Percentiles rank a stretch among this genome's conserved stretches.
These are phyloP conservation scores for Hoplostethus mediterraneus DNA, from an alignment of 2,797 vertebrate genomes.

Conservation along the genomic window DNA sequence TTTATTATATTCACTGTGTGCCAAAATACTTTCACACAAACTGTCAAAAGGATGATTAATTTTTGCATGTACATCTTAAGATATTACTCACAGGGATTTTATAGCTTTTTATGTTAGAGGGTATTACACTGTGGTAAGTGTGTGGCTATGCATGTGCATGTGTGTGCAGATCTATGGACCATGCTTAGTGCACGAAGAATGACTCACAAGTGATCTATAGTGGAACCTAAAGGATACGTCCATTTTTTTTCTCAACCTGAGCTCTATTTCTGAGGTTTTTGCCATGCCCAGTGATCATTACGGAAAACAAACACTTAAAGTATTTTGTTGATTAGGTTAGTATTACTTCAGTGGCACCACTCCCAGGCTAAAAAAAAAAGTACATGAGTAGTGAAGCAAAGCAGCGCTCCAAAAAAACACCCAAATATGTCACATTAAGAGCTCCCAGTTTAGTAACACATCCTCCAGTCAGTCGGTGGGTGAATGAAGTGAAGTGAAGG, in stretches of 20 bases:
- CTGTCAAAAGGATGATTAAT: slow-evolving; percentile 52
- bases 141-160: slow-evolving; percentile 1
- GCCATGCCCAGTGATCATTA: background rate
- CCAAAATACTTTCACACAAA: slow-evolving; percentile 61
- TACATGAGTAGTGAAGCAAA: too few relatives aligned
- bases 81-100: slow-evolving; percentile 43
- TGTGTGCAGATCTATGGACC: background rate
- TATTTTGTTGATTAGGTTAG: too few relatives aligned
- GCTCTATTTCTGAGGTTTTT: background rate
- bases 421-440: too few relatives aligned
- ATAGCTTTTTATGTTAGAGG: slow-evolving; percentile 25
- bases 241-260: background rate
- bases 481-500: too few relatives aligned
- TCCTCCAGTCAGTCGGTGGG: too few relatives aligned
- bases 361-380: too few relatives aligned
- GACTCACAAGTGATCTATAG: background rate
- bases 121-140: slow-evolving; percentile 2
- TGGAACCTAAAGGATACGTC: background rate
- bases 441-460: too few relatives aligned
- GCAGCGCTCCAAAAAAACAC: too few relatives aligned
- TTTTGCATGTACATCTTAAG: slow-evolving; percentile 47
- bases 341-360: too few relatives aligned
- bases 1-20: slow-evolving; percentile 68
- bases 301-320: background rate
- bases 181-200: background rate